Evolutionary conservation across 1,140 invertebrate genomes (phyloP).

Genomic region (Atta texana): DNA sequence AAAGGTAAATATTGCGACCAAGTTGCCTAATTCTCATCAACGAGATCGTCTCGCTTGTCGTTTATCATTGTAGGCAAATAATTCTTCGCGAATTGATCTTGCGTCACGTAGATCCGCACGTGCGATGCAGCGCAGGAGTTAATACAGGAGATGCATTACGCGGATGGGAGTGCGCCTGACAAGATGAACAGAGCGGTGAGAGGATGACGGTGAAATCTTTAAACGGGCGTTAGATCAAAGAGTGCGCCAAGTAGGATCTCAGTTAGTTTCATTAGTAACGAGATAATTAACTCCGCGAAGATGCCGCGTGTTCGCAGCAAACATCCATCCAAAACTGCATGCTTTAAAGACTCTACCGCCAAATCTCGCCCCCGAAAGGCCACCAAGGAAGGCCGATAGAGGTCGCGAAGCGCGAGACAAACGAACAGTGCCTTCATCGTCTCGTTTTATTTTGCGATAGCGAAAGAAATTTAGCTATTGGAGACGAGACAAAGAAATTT

Average conservation of each 20-base stretch:
- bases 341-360: conserved; percentile 28
- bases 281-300: conserved; percentile 56
- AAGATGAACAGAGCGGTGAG: conserved; percentile 20
- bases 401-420: not conserved
- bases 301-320: not conserved
- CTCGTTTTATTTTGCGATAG: too few species aligned
- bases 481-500: too few species aligned
- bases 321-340: not conserved
- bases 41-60: not conserved
- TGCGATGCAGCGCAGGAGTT: not conserved
- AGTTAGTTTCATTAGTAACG: conserved; percentile 71
- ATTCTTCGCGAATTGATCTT: not conserved
- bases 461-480: too few species aligned
- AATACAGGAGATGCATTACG: conserved; percentile 35
- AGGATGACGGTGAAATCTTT: conserved; percentile 58
- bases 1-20: not conserved
- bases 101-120: not conserved
- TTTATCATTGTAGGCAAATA: not conserved
- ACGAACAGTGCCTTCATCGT: too few species aligned
- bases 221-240: conserved; percentile 51
- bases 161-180: conserved; percentile 58
- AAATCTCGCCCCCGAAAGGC: conserved; percentile 27
- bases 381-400: not conserved
- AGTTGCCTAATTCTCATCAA: not conserved
- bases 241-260: conserved; percentile 54